Base-by-base conservation (phyloP, 2,888 invertebrate genomes). In the Drosophila cyrtoloma region DNA sequence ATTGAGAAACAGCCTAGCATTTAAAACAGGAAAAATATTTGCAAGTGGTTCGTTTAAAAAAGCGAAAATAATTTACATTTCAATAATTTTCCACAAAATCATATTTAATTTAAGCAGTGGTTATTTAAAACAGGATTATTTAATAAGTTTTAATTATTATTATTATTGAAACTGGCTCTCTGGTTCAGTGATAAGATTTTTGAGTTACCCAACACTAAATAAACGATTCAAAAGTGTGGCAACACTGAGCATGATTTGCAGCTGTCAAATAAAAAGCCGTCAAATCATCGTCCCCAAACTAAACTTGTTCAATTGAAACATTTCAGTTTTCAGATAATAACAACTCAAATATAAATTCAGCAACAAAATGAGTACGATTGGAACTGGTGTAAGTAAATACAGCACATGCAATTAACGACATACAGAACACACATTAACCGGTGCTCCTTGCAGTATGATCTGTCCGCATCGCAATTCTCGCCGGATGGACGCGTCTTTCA, bases 401-500 rank as follows among this genome's bases (percentile, higher is more conserved):
- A n/a, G 14, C 9, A 16, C 26, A 5, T n/a, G 5, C 5, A 16
- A 33, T 26, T 26, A 1, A 22, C 14, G 10, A 10, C n/a, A 10
- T 9, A 5, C 19, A 10, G 30, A 19, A 14, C 6, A 32, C 26
- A 44, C 1, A 33, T 32, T 35, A 44, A n/a, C 14, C 5, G 10
- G 16, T 26, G 72, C 81, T 95, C 3, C 67, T 69, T 72, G 10
- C 57, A 99, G 98, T 99, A 99, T 93, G 99, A 99, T 95, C 95
- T 99, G 90, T 99, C 99, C 72, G 99, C 99, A n/a, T 99, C 99
- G 51, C 99, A 99, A 95, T 99, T 99, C 94, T 99, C 99, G 3
- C 99, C 99, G 4, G 99, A 99, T 93, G 99, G 99, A 14, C 95
- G 99, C 86, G 99, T 99, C 42, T 99, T 99, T 94, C 99, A 99